Base-by-base conservation (phyloP, 1,140 invertebrate species). In the Holcopasites calliopsidis region DNA sequence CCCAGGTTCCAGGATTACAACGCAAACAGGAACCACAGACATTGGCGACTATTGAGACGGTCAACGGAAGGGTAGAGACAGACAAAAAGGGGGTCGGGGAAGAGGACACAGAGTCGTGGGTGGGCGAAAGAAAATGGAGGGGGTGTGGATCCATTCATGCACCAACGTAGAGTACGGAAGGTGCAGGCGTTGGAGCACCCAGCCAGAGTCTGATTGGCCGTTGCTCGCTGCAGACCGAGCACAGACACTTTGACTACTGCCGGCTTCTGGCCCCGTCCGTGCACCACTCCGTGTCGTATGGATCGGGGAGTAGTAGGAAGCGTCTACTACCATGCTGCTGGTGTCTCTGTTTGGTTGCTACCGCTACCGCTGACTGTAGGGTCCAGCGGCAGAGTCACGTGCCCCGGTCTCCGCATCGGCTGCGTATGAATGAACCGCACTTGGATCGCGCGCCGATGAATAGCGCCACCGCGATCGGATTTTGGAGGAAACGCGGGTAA, bases 61-160 rank as follows among this genome's bases (percentile, higher is more conserved):
- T 35, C 0, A 31, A 28, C n/a, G 21, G 33, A 16, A 38, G 18
- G 1, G 18, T 3, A 18, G 50, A 40, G 21, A 16, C 1, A 58
- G 11, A 64, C 33, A 58, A 3, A 18, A 31, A n/a, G 2, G 7
- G 21, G n/a, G 26, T 11, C 16, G 18, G 44, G 40, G 26, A n/a
- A 65, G 50, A 62, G 70, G 33, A 76, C 38, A 86, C 38, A 57
- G 64, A 38, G 80, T 61, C 72, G 83, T 77, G 80, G 84, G 79
- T 83, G 84, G 83, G 79, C 69, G 50, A 80, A 84, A 84, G 81
- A 85, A 82, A 73, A 13, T 77, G 68, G 79, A 77, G 78, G 83
- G 83, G 83, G 28, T 82, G 77, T 21, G 73, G 72, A 78, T 82
- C 61, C 81, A 85, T 85, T 85, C 84, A 83, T 82, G 76, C 78